A percentile compares a stretch with the other conserved stretches of the same genome.
Conservation (phyloP, 2,888 invertebrate genomes). For the Netelia inedita region DNA sequence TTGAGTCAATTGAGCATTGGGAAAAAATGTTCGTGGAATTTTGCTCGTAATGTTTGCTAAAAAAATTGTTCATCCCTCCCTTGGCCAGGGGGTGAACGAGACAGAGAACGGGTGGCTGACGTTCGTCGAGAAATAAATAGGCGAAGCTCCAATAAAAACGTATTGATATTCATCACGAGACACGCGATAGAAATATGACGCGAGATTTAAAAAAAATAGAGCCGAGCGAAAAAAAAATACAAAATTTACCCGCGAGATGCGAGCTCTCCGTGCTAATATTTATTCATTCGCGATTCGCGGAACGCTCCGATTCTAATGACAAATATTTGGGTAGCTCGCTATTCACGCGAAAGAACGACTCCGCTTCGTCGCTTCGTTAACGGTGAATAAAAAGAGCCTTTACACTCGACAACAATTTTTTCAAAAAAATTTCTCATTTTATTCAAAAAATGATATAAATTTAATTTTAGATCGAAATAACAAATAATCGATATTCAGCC, state of each 20-base stretch:
- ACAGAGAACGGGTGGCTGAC: neutral
- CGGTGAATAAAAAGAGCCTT: neutral
- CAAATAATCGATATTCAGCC: neutral
- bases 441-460: too few relatives aligned
- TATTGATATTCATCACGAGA: too few relatives aligned
- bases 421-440: neutral
- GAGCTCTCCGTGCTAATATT: constrained; percentile 39
- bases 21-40: constrained; percentile 1
- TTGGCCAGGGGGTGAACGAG: too few relatives aligned
- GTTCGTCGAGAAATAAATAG: constrained; percentile 19
- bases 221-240: neutral
- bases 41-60: constrained; percentile 32
- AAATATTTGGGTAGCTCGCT: constrained; percentile 59
- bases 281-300: constrained; percentile 63
- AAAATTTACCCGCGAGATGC: constrained; percentile 14
- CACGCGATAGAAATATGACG: too few relatives aligned
- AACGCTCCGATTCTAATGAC: constrained; percentile 57
- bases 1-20: constrained; percentile 25
- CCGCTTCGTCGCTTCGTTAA: constrained; percentile 34
- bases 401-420: neutral
- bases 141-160: neutral
- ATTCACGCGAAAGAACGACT: constrained; percentile 20
- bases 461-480: neutral
- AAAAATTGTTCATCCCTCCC: neutral
- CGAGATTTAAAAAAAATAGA: too few relatives aligned